Conservation (phyloP, 1,140 invertebrate genomes). For the Brachionus asplanchnoidis region DNA sequence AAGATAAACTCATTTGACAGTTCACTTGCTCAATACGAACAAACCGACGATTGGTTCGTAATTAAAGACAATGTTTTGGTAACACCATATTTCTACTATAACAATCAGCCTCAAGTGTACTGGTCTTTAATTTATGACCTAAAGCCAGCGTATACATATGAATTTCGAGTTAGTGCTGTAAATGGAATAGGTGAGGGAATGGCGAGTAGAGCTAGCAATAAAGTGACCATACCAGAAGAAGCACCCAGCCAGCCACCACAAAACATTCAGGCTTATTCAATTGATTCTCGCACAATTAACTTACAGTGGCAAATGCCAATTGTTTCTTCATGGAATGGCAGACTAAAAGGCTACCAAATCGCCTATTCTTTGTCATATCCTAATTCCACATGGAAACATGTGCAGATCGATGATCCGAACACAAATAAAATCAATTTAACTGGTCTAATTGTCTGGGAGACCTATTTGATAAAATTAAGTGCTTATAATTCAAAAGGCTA, state of each 20-base stretch:
- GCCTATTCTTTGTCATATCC: conserved; percentile 49
- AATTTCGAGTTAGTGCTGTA: conserved; percentile 87
- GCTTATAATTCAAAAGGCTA: conserved; percentile 94
- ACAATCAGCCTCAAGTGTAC: conserved; percentile 72
- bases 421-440: conserved; percentile 75
- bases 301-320: conserved; percentile 59
- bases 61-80: neutral
- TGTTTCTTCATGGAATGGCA: conserved; percentile 79
- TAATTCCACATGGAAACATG: conserved; percentile 58
- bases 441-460: conserved; percentile 92
- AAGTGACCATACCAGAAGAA: conserved; percentile 41
- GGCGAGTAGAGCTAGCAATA: conserved; percentile 71
- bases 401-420: conserved; percentile 46
- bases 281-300: neutral
- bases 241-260: neutral
- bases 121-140: conserved; percentile 73
- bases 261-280: conserved; percentile 32
- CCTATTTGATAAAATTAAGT: conserved; percentile 93
- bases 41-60: conserved; percentile 41
- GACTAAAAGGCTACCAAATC: conserved; percentile 82
- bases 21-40: neutral
- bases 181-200: conserved; percentile 85
- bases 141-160: conserved; percentile 87
- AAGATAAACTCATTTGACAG: conserved; percentile 44
- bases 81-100: conserved; percentile 67